phyloP scores from a whole-genome alignment of 1,140 invertebrate genomes.

The Apis mellifera region Amel_HAv3.1 CM009943.2:5438001-5438500 shows the following conservation, averaged over 20 bases:
- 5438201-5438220: conserved; percentile 65
- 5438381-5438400: conserved; percentile 60
- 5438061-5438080: conserved; percentile 57
- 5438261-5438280: conserved; percentile 77
- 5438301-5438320: conserved; percentile 69
- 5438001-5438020: conserved; percentile 53
- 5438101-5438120: conserved; percentile 23
- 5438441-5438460: neutral
- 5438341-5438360: conserved; percentile 73
- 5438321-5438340: conserved; percentile 68
- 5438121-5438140: neutral
- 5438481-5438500: no score
- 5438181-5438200: conserved; percentile 46
- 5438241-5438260: conserved; percentile 56
- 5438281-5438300: conserved; percentile 78
- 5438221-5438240: conserved; percentile 36
- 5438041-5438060: conserved; percentile 79
- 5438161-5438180: conserved; percentile 58
- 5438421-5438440: conserved; percentile 58
- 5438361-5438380: conserved; percentile 52
- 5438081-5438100: conserved; percentile 57
- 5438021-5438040: conserved; percentile 79
- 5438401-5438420: conserved; percentile 50
- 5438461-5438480: neutral
- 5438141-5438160: conserved; percentile 21